Conservation (phyloP, 2,113 vertebrate species). For the Alethe diademata region DNA sequence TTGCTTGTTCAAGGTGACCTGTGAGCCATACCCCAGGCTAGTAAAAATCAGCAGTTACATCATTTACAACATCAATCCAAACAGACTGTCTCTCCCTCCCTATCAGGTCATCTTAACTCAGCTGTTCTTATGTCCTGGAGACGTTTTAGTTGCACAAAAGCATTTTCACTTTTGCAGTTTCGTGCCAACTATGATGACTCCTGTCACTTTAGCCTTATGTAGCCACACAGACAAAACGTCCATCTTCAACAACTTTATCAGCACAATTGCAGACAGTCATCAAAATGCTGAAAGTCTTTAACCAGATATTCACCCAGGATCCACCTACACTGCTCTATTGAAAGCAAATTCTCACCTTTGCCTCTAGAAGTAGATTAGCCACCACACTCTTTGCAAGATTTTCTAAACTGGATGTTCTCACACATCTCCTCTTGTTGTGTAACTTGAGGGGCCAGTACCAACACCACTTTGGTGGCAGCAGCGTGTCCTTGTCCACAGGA, state of each 20-base stretch:
- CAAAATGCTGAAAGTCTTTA: background rate
- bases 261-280: background rate
- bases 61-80: conserved; percentile 2
- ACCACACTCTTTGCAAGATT: background rate
- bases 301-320: background rate
- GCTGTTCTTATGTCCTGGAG: background rate
- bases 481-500: background rate
- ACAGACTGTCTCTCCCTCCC: background rate
- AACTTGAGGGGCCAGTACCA: background rate
- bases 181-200: background rate
- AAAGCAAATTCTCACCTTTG: background rate
- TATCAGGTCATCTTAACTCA: conserved; percentile 20
- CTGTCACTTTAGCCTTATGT: background rate
- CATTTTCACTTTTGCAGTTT: background rate
- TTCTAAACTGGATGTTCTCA: background rate
- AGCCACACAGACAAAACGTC: background rate
- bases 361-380: background rate
- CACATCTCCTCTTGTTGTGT: background rate
- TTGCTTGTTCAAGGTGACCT: conserved; percentile 36
- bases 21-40: background rate
- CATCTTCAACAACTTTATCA: background rate
- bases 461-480: background rate
- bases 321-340: background rate
- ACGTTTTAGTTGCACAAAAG: background rate
- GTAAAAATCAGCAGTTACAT: conserved; percentile 26